Evolutionary conservation across 2,888 invertebrate genomes (phyloP), one percentile per base, ranked within the genome.

Genomic region (Perizoma affinitatum): DNA sequence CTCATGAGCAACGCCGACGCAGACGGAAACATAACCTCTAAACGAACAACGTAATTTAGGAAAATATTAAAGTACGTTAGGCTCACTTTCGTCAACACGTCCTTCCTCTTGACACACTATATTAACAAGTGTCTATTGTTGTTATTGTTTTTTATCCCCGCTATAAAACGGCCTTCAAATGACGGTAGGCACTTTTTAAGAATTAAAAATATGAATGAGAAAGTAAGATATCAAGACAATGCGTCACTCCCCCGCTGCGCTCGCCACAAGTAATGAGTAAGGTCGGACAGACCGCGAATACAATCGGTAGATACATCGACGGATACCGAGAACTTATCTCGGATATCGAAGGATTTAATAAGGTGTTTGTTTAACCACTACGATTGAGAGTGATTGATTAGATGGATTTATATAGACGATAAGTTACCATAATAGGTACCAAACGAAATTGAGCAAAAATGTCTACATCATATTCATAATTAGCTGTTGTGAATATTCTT

Each of bases 351-450:
- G 57, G 58, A 65, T 67, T 65, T 66, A 65, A 67, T 66, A 65
- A 69, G 67, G 69, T 69, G 67, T 69, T 67, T 69, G 66, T 67
- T 69, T 67, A 69, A 69, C 58, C 59, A 56, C 51, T 61, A 61
- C 50, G 57, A 65, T 65, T 58, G 42, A 40, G 50, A 54, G 54
- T 44, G 53, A 51, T 36, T 47, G 47, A 54, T 61, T 44, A 63
- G 40, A 11, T 10, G 44, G 44, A 52, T 51, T 61, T 22, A 33
- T 40, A 40, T 55, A 6, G 45, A 51, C 10, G 44, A 44, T 44
- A 48, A 9, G 42, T n/a, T 36, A n/a, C n/a, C 22, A 22, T 22
- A 22, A 22, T 22, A n/a, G n/a, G n/a, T n/a, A 22, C 22, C 22
- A 22, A 22, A 22, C 1, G 22, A 22, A 22, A 22, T 22, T 22